These are phyloP conservation scores for Pocillopora meandrina DNA, from an alignment of 92 coral and sea anemone species.

Conservation along the genomic window DNA sequence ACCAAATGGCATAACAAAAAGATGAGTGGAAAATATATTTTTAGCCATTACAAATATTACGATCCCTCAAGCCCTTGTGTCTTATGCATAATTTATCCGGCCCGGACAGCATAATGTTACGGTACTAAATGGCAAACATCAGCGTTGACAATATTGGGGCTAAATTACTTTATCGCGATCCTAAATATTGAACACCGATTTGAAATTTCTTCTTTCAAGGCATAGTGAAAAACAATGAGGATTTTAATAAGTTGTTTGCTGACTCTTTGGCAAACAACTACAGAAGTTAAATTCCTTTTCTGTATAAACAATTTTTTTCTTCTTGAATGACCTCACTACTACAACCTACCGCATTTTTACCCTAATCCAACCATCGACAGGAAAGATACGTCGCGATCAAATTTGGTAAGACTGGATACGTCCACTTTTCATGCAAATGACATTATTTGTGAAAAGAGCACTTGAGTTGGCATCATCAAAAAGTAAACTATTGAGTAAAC, in stretches of 20 bases:
- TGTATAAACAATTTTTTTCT: not conserved
- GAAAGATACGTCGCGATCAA: slow-evolving; percentile 11
- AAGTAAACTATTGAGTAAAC: slow-evolving; percentile 24
- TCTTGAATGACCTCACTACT: slow-evolving; percentile 22
- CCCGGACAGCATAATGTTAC: too few relatives aligned
- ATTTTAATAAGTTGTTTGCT: slow-evolving; percentile 8
- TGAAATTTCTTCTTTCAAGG: not conserved
- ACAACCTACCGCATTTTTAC: slow-evolving; percentile 8
- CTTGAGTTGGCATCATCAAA: slow-evolving; percentile 17
- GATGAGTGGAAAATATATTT: not conserved
- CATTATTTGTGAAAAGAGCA: slow-evolving; percentile 11
- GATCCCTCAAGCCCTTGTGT: not conserved
- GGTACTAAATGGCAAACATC: not conserved
- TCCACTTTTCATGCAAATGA: slow-evolving; percentile 24
- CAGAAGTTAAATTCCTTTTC: not conserved
- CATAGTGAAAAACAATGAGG: not conserved
- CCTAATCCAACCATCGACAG: slow-evolving; percentile 1
- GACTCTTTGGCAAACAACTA: not conserved
- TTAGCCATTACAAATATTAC: not conserved
- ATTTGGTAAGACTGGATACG: not conserved
- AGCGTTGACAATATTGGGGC: not conserved
- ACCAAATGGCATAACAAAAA: not conserved
- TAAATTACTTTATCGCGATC: not conserved
- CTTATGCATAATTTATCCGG: too few relatives aligned
- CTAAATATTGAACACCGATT: not conserved